Evolutionary conservation across 2,888 invertebrate genomes (phyloP), one percentile per base, ranked within the genome.

Genomic region (Kuschelorhynchus macadamiae): DNA sequence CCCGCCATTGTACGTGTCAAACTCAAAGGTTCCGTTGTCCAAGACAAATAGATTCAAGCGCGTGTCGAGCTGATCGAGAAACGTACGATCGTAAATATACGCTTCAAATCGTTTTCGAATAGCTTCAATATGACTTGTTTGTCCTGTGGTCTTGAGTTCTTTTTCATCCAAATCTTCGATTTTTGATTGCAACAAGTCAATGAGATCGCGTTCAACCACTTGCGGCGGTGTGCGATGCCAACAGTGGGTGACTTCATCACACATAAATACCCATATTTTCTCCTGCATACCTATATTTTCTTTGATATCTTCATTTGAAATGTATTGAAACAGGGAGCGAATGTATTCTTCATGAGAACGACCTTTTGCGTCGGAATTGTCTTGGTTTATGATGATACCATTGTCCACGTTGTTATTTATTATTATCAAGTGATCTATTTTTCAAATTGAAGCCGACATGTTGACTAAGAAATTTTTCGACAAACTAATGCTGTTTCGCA

Each of bases 21-120:
- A 39, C n/a, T 39, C 39, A 39, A 39, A 39, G n/a, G 12, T 11
- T 39, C 39, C 39, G 39, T 39, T 39, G 39, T 39, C 39, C n/a
- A 39, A 12, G 12, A 39, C 39, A 12, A 39, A 39, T n/a, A 39
- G 39, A 39, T 12, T 39, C 39, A 11, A 12, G 12, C 12, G 9
- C 9, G n/a, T 39, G 12, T 39, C 39, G n/a, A 39, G 39, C 39
- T 11, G 9, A 3, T 39, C 12, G 1, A 39, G 12, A 39, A 39
- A 39, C 7, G 9, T 39, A 1, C n/a, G 39, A 39, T 39, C 39
- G 39, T 39, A 39, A 39, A 39, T 39, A 12, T 39, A 39, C n/a
- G n/a, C 39, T 12, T 39, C 39, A 11, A 39, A 39, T 11, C 39
- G 9, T 11, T 39, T 11, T 12, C 39, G 39, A 3, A 39, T n/a